phyloP scores from a whole-genome alignment of 2,113 vertebrate genomes.

The Tenrec ecaudatus region DNA sequence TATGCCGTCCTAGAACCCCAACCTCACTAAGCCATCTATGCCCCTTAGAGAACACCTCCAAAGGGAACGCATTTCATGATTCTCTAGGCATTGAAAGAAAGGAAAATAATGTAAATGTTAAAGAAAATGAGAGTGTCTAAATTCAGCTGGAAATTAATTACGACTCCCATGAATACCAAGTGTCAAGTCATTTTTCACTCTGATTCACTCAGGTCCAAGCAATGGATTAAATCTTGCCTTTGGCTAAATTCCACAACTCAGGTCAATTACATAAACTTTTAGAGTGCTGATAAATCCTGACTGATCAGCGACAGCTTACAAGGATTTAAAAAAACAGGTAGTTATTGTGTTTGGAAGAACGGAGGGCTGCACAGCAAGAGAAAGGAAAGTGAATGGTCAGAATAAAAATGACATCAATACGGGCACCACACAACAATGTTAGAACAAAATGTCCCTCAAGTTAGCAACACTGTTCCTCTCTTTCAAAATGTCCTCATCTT shows the following conservation, averaged over 20 bases:
- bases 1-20: background rate
- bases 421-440: slow-evolving; percentile 23
- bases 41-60: slow-evolving; percentile 8
- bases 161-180: slow-evolving; percentile 8
- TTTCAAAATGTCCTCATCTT: slow-evolving; percentile 46
- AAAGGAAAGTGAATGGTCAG: slow-evolving; percentile 22
- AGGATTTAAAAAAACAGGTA: background rate
- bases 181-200: slow-evolving; percentile 47
- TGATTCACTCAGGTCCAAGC: slow-evolving; percentile 15
- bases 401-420: slow-evolving; percentile 7
- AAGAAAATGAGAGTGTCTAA: background rate
- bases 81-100: background rate
- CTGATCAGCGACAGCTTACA: background rate
- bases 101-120: slow-evolving; percentile 49
- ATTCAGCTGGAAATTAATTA: slow-evolving; percentile 51
- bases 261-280: slow-evolving; percentile 52
- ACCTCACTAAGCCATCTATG: background rate
- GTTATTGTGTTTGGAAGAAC: background rate
- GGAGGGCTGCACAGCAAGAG: background rate
- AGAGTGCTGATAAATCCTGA: background rate
- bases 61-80: background rate
- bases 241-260: slow-evolving; percentile 37
- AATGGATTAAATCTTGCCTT: slow-evolving; percentile 46
- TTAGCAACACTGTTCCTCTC: background rate
- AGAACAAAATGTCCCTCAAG: background rate